Evolutionary conservation across 2,113 vertebrate genomes (phyloP).

Genomic region (Fulica atra): DNA sequence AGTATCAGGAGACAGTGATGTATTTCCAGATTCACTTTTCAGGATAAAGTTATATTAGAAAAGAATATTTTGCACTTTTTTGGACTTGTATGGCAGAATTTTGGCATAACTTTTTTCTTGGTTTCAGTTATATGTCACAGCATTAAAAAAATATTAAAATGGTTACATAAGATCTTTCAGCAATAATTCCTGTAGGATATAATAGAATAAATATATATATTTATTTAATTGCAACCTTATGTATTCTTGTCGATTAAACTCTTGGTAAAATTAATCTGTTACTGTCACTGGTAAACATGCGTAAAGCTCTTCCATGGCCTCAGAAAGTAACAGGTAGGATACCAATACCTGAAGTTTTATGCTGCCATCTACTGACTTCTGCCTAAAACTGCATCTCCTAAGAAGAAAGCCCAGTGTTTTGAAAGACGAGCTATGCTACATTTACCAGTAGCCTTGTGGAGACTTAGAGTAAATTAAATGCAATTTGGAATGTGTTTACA

Average conservation of each 20-base stretch:
- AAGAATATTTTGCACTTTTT: background rate
- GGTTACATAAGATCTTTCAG: background rate
- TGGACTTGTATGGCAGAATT: background rate
- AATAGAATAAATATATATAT: background rate
- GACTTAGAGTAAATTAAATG: background rate
- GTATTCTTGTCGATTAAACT: background rate
- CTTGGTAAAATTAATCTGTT: background rate
- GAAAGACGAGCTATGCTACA: background rate
- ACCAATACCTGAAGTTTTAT: background rate
- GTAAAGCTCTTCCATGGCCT: background rate
- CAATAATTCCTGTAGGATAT: background rate
- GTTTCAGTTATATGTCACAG: background rate
- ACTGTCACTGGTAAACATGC: background rate
- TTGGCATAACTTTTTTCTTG: background rate
- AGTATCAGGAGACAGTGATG: background rate
- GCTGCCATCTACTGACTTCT: conserved; percentile 38
- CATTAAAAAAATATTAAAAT: background rate
- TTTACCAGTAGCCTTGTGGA: background rate
- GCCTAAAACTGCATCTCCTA: background rate
- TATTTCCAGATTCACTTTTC: background rate
- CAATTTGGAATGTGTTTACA: background rate
- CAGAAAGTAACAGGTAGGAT: background rate
- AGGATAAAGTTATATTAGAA: background rate
- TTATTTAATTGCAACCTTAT: background rate
- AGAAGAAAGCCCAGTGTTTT: background rate